Percentiles rank a stretch among this genome's conserved stretches.
phyloP scores from a whole-genome alignment of 1,140 invertebrate genomes.

The Periplaneta americana region DNA sequence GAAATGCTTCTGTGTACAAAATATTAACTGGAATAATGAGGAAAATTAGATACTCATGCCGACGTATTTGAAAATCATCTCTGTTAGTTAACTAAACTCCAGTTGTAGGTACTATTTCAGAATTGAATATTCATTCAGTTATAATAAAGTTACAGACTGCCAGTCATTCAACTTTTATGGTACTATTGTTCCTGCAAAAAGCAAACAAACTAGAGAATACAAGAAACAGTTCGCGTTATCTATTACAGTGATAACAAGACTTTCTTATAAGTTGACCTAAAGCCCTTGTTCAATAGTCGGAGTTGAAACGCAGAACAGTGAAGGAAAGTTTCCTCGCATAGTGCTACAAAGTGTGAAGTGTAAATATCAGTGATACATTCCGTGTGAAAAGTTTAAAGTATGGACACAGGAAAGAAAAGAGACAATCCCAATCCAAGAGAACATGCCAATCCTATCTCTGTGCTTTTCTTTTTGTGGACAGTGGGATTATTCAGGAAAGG shows the following conservation, averaged over 20 bases:
- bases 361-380: too few species aligned
- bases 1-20: not conserved
- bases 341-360: too few species aligned
- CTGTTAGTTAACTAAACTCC: too few species aligned
- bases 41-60: too few species aligned
- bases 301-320: not conserved
- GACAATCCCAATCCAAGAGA: not conserved
- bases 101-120: too few species aligned
- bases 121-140: too few species aligned
- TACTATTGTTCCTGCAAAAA: not conserved
- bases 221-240: not conserved
- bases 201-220: not conserved
- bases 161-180: not conserved
- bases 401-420: not conserved
- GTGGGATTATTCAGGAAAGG: constrained; percentile 13
- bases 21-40: too few species aligned
- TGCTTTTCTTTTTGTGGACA: not conserved
- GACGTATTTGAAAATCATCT: too few species aligned
- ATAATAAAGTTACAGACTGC: too few species aligned
- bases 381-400: not conserved
- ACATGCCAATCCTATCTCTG: not conserved
- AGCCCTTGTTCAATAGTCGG: not conserved
- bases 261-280: not conserved
- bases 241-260: not conserved
- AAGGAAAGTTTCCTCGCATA: not conserved